Evolutionary conservation across 2,797 vertebrate genomes (phyloP).

Genomic region (Xenentodon cancila): DNA sequence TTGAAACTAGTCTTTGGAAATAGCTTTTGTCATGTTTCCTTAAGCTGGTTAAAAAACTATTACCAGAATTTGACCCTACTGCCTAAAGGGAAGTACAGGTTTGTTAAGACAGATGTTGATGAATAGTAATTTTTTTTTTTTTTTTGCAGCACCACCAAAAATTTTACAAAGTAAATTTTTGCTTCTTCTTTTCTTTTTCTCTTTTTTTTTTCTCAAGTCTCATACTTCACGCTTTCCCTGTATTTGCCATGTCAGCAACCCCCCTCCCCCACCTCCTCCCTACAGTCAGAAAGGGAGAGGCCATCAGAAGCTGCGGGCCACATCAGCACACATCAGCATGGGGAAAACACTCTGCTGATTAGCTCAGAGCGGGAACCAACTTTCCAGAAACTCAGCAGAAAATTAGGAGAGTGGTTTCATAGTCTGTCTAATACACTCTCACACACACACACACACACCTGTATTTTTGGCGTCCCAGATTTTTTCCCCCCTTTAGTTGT

Average conservation of each 20-base stretch:
- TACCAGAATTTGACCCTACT: not conserved
- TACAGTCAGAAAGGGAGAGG: constrained; percentile 33
- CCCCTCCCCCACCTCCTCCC: constrained; percentile 3
- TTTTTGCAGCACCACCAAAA: too few species aligned
- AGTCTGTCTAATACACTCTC: constrained; percentile 49
- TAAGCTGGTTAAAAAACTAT: constrained; percentile 3
- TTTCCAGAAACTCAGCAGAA: constrained; percentile 77
- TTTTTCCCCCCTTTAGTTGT: constrained; percentile 21
- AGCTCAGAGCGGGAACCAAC: constrained; percentile 38
- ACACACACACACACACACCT: constrained; percentile 61
- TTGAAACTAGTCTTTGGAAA: constrained; percentile 51
- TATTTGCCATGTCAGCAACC: constrained; percentile 53
- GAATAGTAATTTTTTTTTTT: too few species aligned
- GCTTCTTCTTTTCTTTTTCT: too few species aligned
- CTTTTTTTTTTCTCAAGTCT: not conserved
- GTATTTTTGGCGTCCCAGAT: constrained; percentile 24
- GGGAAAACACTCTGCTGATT: constrained; percentile 61
- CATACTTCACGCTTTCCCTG: constrained; percentile 2
- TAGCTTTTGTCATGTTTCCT: constrained; percentile 10
- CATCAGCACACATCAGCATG: constrained; percentile 39
- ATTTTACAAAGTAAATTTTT: not conserved
- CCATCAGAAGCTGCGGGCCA: constrained; percentile 49
- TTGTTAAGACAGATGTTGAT: constrained; percentile 1
- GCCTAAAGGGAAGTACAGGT: not conserved
- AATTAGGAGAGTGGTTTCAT: constrained; percentile 46